Percentiles rank a stretch among this genome's conserved stretches.
phyloP scores from a whole-genome alignment of 2,888 invertebrate species.

The Lathronympha strigana region DNA sequence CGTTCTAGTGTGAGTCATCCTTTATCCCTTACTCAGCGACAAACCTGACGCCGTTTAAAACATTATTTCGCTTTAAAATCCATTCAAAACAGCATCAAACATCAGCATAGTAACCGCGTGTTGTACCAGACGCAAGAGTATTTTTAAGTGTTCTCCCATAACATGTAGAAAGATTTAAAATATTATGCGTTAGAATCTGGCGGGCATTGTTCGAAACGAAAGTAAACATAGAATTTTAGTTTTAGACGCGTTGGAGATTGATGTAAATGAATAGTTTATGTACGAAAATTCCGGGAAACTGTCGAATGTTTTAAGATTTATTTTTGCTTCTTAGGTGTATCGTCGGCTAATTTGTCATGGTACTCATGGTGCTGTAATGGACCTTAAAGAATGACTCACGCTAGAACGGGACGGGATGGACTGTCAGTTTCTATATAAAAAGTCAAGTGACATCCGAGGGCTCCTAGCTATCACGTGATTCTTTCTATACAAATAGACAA shows the following conservation, averaged over 20 bases:
- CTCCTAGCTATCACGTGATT: too few relatives aligned
- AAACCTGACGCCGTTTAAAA: too few relatives aligned
- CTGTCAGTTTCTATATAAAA: too few relatives aligned
- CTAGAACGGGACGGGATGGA: too few relatives aligned
- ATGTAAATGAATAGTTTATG: slow-evolving; percentile 35
- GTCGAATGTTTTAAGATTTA: slow-evolving; percentile 2
- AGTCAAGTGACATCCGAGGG: too few relatives aligned
- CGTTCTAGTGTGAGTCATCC: too few relatives aligned
- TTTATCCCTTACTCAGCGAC: too few relatives aligned
- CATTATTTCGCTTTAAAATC: background rate
- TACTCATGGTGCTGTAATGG: too few relatives aligned
- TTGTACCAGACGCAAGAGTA: slow-evolving; percentile 35
- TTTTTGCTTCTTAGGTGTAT: slow-evolving; percentile 6
- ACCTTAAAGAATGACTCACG: too few relatives aligned
- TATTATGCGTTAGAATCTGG: slow-evolving; percentile 29
- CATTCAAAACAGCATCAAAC: background rate
- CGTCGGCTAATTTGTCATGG: too few relatives aligned
- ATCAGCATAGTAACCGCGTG: slow-evolving; percentile 30
- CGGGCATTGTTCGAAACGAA: slow-evolving; percentile 31
- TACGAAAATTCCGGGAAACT: slow-evolving; percentile 15
- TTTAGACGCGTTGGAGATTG: slow-evolving; percentile 26
- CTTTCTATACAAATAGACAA: too few relatives aligned
- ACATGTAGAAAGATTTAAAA: slow-evolving; percentile 41
- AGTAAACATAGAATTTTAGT: slow-evolving; percentile 27
- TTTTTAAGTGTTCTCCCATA: slow-evolving; percentile 41